A percentile compares a stretch with the other conserved stretches of the same genome.
Evolutionary conservation across 2,113 vertebrate species (phyloP).

Genomic region (Phodopus roborovskii): DNA sequence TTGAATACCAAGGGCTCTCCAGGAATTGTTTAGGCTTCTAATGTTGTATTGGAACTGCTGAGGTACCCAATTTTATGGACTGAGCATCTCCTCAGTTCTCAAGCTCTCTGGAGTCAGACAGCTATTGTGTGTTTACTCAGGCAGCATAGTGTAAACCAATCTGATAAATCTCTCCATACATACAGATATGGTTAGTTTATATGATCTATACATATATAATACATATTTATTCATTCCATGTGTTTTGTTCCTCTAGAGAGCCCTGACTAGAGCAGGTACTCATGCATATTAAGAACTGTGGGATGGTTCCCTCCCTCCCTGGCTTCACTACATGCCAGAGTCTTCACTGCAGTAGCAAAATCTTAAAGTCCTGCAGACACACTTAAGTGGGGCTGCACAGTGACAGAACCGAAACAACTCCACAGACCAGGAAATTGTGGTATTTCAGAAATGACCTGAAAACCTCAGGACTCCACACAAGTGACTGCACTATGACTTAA

Average conservation of each 20-base stretch:
- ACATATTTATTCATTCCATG: neutral
- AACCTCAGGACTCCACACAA: neutral
- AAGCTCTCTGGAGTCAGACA: neutral
- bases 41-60: neutral
- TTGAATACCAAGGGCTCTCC: neutral
- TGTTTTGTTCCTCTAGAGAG: neutral
- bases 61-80: neutral
- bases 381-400: neutral
- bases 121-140: neutral
- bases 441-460: constrained; percentile 1
- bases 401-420: neutral
- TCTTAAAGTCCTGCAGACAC: neutral
- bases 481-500: neutral
- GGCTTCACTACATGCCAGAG: neutral
- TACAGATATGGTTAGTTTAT: neutral
- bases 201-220: neutral
- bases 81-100: too few species aligned
- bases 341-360: neutral
- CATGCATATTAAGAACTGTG: neutral
- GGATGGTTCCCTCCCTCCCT: neutral
- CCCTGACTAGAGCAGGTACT: neutral
- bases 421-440: neutral
- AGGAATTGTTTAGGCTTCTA: neutral
- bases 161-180: neutral
- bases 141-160: neutral